Evolutionary conservation across 2,888 invertebrate species (phyloP), one percentile per base, ranked within the genome.

Genomic region (Euclidia mi): DNA sequence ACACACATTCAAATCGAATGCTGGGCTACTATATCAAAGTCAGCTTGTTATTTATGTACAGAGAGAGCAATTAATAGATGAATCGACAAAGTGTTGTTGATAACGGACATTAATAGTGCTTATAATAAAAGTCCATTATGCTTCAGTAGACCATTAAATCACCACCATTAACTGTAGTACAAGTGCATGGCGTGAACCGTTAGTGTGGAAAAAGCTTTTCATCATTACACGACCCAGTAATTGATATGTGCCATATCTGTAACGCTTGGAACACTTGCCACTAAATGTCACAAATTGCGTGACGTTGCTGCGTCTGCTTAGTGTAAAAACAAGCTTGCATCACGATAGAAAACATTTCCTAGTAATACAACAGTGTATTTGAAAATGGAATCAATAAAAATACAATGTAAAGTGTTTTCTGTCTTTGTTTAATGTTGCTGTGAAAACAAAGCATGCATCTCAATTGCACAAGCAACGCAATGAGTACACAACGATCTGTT

Each of bases 391-490:
- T 25, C 20, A 25, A 6, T 3, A 1, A 25, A 25, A 25, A 25
- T 3, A 4, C 4, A 25, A 25, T 25, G 0, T 25, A 25, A 1
- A 25, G 7, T 4, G 20, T 25, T 25, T 14, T 35, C 31, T 31
- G 11, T 31, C 12, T 18, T n/a, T n/a, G n/a, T n/a, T n/a, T n/a
- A n/a, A n/a, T n/a, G 7, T 25, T 25, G 20, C 20, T 14, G 14
- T 42, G 41, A 52, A 58, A 58, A 65, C 56, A 56, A 46, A 65
- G 67, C 71, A 66, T 56, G 65, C 57, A 61, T 61, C 71, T 69
- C 65, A 73, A 75, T 80, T 82, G 77, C 75, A 74, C 69, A 80
- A 78, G 78, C 81, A 73, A 52, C 14, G 10, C 41, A 82, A 81
- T 79, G 79, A 72, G 78, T 41, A 20, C 41, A 57, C 52, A 65